A percentile compares a stretch with the other conserved stretches of the same genome.
Evolutionary conservation across 2,888 invertebrate genomes (phyloP).

Genomic region (Dione vanillae): DNA sequence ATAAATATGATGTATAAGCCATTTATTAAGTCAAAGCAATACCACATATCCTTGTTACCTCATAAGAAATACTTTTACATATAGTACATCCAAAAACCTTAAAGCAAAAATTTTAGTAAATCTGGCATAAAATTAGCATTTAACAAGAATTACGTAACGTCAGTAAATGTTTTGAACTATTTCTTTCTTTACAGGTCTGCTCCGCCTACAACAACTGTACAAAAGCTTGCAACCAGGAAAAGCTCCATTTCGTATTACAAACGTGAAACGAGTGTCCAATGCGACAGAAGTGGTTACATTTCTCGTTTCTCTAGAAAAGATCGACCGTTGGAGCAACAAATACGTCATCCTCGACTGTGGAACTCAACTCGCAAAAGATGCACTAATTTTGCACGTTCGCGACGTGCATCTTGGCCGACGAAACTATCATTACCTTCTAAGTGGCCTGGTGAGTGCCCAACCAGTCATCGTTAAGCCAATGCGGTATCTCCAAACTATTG

Average conservation of each 20-base stretch:
- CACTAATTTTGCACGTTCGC: constrained; percentile 93
- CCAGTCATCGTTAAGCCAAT: constrained; percentile 28
- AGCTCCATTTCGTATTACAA: constrained; percentile 92
- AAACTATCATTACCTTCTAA: constrained; percentile 95
- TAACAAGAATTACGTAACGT: neutral
- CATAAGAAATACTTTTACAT: too few species aligned
- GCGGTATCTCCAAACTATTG: constrained; percentile 29
- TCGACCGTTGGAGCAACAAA: constrained; percentile 93
- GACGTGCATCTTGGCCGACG: constrained; percentile 93
- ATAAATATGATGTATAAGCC: too few species aligned
- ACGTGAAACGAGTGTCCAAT: constrained; percentile 93
- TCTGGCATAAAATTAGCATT: too few species aligned
- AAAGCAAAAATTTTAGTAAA: too few species aligned
- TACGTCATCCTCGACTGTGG: constrained; percentile 95
- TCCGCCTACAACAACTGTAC: constrained; percentile 96
- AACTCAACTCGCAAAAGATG: constrained; percentile 93
- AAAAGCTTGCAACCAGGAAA: constrained; percentile 92
- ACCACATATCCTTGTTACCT: too few species aligned
- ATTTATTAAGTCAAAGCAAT: too few species aligned
- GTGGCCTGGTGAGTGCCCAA: constrained; percentile 90
- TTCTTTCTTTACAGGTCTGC: constrained; percentile 86
- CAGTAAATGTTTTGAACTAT: neutral
- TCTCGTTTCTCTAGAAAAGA: constrained; percentile 90
- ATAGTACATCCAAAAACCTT: too few species aligned
- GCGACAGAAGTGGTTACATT: constrained; percentile 93